Percentiles rank a stretch among this genome's conserved stretches.
Evolutionary conservation across 2,797 vertebrate genomes (phyloP).

Genomic region (Pelochelys cantorii): DNA sequence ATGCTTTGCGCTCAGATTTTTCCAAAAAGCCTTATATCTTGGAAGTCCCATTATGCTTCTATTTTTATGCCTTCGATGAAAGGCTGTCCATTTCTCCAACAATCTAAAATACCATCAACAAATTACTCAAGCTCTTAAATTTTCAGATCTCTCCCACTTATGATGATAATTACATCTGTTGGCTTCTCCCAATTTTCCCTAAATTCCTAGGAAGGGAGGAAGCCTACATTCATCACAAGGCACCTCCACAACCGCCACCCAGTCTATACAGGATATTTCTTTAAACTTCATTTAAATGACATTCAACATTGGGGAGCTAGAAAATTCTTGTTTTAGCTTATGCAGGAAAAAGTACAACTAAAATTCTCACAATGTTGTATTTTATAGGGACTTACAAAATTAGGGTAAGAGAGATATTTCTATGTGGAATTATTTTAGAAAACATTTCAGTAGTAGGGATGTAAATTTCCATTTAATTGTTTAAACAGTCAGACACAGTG

Average conservation of each 20-base stretch:
- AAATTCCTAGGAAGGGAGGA: background rate
- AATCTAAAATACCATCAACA: background rate
- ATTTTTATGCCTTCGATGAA: background rate
- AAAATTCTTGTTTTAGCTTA: background rate
- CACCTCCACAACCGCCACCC: background rate
- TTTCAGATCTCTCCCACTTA: background rate
- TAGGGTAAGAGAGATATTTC: background rate
- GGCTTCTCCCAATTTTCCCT: background rate
- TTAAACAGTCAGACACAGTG: no score
- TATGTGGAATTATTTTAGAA: background rate
- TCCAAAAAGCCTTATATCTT: background rate
- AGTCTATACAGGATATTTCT: background rate
- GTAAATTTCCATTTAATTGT: no score
- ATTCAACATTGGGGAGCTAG: background rate
- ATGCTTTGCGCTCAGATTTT: background rate
- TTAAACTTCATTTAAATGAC: background rate
- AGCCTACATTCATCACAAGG: background rate
- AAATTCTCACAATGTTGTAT: background rate
- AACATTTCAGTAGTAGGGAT: background rate
- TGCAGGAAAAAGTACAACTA: fast-evolving
- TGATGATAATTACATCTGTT: background rate
- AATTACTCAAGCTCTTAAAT: background rate
- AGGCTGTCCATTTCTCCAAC: background rate
- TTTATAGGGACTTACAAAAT: background rate
- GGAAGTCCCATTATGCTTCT: background rate